Conservation (phyloP, 2,888 invertebrate species). For the Lepidochitona cinerea region DNA sequence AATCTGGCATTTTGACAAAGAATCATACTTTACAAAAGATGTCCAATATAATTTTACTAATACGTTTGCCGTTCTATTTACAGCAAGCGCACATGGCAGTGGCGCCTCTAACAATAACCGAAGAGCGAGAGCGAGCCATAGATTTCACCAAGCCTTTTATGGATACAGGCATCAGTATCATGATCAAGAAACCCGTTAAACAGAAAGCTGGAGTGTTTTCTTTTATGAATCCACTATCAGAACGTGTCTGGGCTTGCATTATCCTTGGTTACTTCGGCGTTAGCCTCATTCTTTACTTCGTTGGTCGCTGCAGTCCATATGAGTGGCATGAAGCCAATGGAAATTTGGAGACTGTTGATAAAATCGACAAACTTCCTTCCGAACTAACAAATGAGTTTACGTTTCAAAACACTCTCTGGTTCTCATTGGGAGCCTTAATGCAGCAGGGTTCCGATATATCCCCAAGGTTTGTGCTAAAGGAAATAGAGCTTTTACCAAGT, state of each 20-base stretch:
- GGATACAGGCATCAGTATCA: conserved; percentile 94
- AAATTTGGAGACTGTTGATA: conserved; percentile 75
- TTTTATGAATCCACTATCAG: conserved; percentile 95
- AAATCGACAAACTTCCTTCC: conserved; percentile 30
- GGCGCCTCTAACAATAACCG: conserved; percentile 94
- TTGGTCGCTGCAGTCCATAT: conserved; percentile 96
- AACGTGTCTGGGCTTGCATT: conserved; percentile 92
- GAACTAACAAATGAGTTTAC: conserved; percentile 77
- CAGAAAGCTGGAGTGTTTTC: conserved; percentile 96
- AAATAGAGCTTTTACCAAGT: no score
- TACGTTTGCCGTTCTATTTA: conserved; percentile 12
- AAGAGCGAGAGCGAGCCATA: conserved; percentile 92
- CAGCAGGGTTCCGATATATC: conserved; percentile 98
- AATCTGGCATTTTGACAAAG: no score
- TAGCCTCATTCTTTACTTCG: conserved; percentile 96
- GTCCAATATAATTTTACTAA: no score
- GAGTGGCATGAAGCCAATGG: conserved; percentile 83
- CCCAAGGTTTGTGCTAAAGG: conserved; percentile 89
- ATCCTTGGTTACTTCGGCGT: conserved; percentile 94
- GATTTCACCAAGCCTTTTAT: conserved; percentile 99
- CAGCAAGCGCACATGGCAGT: conserved; percentile 94
- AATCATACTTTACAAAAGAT: no score
- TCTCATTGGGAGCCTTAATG: conserved; percentile 97
- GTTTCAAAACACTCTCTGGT: conserved; percentile 97
- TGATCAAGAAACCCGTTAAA: conserved; percentile 94